Conservation (phyloP, 2,113 vertebrate genomes). For the Calyptomena viridis region DNA sequence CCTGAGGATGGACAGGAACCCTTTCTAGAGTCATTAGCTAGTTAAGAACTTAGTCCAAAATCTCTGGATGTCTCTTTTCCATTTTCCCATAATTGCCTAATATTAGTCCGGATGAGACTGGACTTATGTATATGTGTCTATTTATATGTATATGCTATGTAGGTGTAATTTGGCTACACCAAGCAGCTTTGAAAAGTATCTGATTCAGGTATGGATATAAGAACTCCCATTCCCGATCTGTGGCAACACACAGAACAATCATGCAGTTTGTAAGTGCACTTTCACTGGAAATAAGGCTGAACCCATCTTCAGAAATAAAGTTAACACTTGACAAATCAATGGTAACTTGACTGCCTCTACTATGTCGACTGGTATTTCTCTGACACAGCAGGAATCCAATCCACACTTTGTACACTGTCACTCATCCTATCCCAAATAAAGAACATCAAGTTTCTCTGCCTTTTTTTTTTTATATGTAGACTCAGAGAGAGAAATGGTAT, state of each 20-base stretch:
- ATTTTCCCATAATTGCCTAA: not conserved
- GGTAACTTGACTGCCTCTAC: not conserved
- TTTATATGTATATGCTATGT: rapidly evolving
- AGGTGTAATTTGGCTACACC: not conserved
- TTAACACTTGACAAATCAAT: not conserved
- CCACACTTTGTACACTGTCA: not conserved
- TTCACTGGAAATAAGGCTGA: not conserved
- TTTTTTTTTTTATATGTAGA: not conserved
- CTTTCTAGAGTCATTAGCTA: not conserved
- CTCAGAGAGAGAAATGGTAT: not conserved
- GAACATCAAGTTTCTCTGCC: not conserved
- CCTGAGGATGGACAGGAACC: not conserved
- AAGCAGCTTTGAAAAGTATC: not conserved
- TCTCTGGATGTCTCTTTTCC: not conserved
- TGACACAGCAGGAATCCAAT: not conserved
- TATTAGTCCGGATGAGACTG: not conserved
- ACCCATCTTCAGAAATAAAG: not conserved
- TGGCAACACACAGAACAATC: not conserved
- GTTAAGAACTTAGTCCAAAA: not conserved
- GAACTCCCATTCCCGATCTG: not conserved
- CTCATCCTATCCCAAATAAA: not conserved
- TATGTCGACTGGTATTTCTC: not conserved
- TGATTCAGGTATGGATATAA: not conserved
- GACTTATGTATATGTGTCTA: not conserved
- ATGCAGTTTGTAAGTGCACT: not conserved